Percentiles rank a stretch among this genome's conserved stretches.
Conservation (phyloP, 2,113 vertebrate species). For the Dromiciops gliroides region DNA sequence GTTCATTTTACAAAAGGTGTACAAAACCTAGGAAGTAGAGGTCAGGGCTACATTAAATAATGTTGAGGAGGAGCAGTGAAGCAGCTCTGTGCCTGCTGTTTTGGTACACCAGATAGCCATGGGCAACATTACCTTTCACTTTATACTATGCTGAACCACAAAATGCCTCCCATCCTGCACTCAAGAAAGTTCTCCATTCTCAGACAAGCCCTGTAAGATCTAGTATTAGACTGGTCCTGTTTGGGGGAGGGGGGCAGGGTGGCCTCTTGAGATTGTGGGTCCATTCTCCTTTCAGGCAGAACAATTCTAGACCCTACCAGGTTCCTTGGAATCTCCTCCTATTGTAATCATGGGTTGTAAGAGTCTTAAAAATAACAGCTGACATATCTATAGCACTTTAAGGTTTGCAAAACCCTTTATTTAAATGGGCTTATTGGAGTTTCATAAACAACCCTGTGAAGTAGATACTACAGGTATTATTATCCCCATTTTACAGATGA, state of each 20-base stretch:
- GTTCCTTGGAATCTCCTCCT: not conserved
- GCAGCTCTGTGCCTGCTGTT: not conserved
- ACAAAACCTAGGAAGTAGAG: not conserved
- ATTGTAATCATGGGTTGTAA: not conserved
- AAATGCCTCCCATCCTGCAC: not conserved
- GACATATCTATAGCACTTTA: not conserved
- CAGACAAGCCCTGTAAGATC: not conserved
- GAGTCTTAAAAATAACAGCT: not conserved
- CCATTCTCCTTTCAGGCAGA: not conserved
- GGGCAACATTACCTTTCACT: not conserved
- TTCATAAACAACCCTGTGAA: not conserved
- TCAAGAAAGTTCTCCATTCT: not conserved
- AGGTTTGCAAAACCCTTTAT: not conserved
- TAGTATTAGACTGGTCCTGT: constrained; percentile 10
- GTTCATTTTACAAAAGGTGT: constrained; percentile 25
- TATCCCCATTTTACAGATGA: not conserved
- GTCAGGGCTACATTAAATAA: not conserved
- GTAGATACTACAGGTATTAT: not conserved
- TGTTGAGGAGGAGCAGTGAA: not conserved
- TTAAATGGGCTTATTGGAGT: not conserved
- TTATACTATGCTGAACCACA: not conserved
- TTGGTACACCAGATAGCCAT: not conserved
- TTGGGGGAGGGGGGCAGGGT: no score
- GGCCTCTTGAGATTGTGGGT: constrained; percentile 34
- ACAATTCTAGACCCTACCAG: not conserved